Base-by-base conservation (phyloP, 2,888 invertebrate species). In the Conus canariensis region DNA sequence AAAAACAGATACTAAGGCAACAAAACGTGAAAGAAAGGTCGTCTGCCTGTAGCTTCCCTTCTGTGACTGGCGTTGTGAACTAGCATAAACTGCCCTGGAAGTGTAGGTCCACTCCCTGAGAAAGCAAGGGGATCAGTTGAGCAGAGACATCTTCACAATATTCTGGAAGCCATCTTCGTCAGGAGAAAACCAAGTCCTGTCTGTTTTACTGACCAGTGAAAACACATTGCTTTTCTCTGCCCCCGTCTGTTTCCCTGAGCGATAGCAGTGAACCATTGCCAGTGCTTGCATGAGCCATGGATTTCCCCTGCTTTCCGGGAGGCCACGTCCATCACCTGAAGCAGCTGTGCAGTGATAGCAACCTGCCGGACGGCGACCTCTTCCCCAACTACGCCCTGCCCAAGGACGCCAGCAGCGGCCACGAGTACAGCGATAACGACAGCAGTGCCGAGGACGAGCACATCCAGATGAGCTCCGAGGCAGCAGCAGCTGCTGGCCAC, bases 291-390 rank as follows among this genome's bases (percentile, higher is more conserved):
- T 16, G 7, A 12, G 80, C n/a, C 45, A 89, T 89, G 89, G 89
- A 85, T 56, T 89, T 74, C 22, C 70, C 89, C 14, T 85, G 89
- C 83, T 89, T 85, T n/a, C 89, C 89, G 10, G 85, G 85, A 16
- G 89, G 89, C n/a, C 85, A 83, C 22, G 85, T 89, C 4, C 89
- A 85, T 7, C 82, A 85, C 59, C 58, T 89, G 58, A 89, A 89
- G 85, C 89, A 89, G 85, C 70, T 89, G 67, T 89, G 89, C 85
- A 89, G 74, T 30, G 89, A 89, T 77, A 89, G 60, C 74, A 89
- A 83, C 85, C 85, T 89, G 14, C 85, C 85, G 10, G 89, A 89
- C 10, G 85, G 85, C 1, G 85, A 89, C 74, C 85, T 89, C 60
- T 89, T 89, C 89, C 89, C 85, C 45, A 85, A 83, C 85, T 89